Conservation (phyloP, 2,113 vertebrate genomes). For the Bubo blakistoni region DNA sequence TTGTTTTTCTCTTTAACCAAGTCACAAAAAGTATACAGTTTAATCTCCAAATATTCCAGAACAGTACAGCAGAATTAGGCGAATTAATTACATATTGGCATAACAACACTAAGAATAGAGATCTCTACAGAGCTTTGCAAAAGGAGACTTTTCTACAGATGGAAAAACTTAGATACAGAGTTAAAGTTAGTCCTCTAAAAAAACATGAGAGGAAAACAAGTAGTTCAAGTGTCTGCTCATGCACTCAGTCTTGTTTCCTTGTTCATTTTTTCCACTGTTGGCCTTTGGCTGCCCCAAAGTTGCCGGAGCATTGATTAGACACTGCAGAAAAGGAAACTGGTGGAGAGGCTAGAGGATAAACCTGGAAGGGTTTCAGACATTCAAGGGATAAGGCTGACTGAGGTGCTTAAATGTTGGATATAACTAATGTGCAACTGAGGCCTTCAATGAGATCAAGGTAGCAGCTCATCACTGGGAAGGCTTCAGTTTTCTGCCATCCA, state of each 20-base stretch:
- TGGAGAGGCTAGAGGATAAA: background rate
- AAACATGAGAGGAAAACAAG: background rate
- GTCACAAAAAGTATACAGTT: constrained; percentile 13
- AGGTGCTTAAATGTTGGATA: background rate
- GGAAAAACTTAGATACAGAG: constrained; percentile 39
- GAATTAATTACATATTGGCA: constrained; percentile 23
- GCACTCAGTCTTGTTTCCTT: background rate
- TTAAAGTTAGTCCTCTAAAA: constrained; percentile 31
- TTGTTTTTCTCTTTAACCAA: constrained; percentile 50
- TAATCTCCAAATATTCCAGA: constrained; percentile 23
- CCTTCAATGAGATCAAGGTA: background rate
- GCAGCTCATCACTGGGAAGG: background rate
- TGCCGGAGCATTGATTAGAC: background rate
- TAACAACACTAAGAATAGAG: constrained; percentile 38
- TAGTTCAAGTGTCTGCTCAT: background rate
- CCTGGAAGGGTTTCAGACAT: background rate
- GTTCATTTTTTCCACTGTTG: background rate
- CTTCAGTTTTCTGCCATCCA: background rate
- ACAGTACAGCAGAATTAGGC: background rate
- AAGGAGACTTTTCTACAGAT: constrained; percentile 29
- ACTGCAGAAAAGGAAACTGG: background rate
- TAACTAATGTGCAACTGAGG: background rate
- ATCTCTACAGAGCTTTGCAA: background rate
- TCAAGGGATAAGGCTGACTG: background rate
- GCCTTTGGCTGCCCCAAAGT: constrained; percentile 8